Evolutionary conservation across 2,888 invertebrate genomes (phyloP), one percentile per base, ranked within the genome.

Genomic region (Cryptosula pallasiana): DNA sequence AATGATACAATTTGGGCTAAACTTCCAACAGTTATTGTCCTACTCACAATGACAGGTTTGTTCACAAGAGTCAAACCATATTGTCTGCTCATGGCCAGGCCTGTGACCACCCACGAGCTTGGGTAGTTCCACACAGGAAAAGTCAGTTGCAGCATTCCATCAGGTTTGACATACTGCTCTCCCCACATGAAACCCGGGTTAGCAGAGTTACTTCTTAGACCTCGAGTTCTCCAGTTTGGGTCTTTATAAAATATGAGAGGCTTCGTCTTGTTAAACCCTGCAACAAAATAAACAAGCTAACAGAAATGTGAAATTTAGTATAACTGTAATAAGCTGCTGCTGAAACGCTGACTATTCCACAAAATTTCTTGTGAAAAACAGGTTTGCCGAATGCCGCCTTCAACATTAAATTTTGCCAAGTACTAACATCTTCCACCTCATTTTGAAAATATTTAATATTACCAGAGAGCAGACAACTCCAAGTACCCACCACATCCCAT

Each of bases 41-140:
- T 25, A 77, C 80, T 80, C 84, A 91, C 91, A 79, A 90, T 91
- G 57, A 93, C 88, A 0, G 95, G 91, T 74, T 88, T 89, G 16
- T 89, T 88, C 58, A 94, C 83, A 90, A 97, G 92, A 69, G 95
- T 95, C 76, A 95, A 91, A 0, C 96, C 96, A 71, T 89, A 88
- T 0, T 90, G 89, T 0, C 92, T 91, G 78, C 95, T 94, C 87
- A 97, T 91, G 77, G 94, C 92, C 82, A 96, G 92, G 0, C 93
- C 94, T 16, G 93, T 93, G 0, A 97, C 89, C 87, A 95, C 93
- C 96, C 96, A 97, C 5, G 81, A 76, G 55, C 83, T 76, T 0
- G 84, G 83, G 72, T 81, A 81, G 72, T 82, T 82, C 0, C 84
- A 83, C 1, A 81, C 80, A 23, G 79, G 75, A 16, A 81, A 79